Percentiles rank a stretch among this genome's conserved stretches.
phyloP scores from a whole-genome alignment of 2,797 vertebrate species.

The Hyperoplus lanceolatus region DNA sequence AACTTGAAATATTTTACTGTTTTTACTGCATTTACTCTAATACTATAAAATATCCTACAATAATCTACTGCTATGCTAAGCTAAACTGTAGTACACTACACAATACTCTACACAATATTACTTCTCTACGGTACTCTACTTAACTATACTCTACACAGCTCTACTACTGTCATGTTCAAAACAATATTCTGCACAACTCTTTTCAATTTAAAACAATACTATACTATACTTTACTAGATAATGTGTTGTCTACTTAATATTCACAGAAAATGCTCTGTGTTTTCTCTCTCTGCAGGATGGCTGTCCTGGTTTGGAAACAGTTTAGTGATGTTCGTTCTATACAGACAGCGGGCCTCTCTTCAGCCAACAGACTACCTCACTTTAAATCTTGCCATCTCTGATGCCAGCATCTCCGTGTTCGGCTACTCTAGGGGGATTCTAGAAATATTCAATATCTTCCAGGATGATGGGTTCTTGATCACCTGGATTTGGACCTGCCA shows the following conservation, averaged over 20 bases:
- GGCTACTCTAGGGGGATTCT: constrained; percentile 92
- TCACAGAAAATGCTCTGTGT: constrained; percentile 34
- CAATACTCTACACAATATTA: not conserved
- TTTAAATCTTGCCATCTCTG: constrained; percentile 90
- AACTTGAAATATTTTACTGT: no score
- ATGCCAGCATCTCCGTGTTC: constrained; percentile 90
- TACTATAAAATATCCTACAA: no score
- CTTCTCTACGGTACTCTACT: not conserved
- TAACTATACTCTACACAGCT: not conserved
- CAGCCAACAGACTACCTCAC: constrained; percentile 91
- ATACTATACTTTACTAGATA: not conserved
- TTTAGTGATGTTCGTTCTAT: constrained; percentile 90
- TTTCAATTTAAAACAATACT: not conserved
- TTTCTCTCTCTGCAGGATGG: constrained; percentile 84
- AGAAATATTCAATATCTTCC: constrained; percentile 91
- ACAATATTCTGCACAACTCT: not conserved
- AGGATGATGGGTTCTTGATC: constrained; percentile 90
- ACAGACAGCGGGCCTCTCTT: constrained; percentile 87
- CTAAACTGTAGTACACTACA: not conserved
- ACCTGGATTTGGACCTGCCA: constrained; percentile 92
- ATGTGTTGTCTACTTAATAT: not conserved
- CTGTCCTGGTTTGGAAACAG: constrained; percentile 93
- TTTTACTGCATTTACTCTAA: no score
- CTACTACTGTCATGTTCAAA: not conserved
- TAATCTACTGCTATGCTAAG: not conserved